Percentiles rank a stretch among this genome's conserved stretches.
Conservation (phyloP, 2,113 vertebrate genomes). For the Corynorhinus townsendii region DNA sequence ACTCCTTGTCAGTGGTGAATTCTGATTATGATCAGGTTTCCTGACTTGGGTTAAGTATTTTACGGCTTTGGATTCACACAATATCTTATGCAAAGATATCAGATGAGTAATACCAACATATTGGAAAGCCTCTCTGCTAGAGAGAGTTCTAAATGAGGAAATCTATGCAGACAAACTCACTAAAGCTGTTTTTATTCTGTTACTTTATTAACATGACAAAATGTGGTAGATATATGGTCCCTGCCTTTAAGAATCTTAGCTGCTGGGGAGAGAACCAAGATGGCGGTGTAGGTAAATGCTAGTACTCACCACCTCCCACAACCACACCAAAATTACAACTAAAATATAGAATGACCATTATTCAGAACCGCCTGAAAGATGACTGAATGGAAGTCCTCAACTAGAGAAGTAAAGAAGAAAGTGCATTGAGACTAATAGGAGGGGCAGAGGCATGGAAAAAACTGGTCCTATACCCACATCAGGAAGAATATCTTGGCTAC, state of each 20-base stretch:
- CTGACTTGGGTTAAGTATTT: background rate
- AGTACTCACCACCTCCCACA: too few species aligned
- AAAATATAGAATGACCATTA: too few species aligned
- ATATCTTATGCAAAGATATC: background rate
- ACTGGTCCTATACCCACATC: too few species aligned
- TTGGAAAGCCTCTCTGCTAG: background rate
- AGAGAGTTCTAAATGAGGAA: slow-evolving; percentile 14
- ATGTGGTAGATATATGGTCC: background rate
- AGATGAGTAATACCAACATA: background rate
- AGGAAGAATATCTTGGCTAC: too few species aligned
- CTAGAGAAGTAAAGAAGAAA: too few species aligned
- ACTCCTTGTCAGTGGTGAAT: background rate
- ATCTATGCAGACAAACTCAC: slow-evolving; percentile 19
- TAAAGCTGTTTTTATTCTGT: slow-evolving; percentile 33
- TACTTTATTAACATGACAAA: slow-evolving; percentile 15
- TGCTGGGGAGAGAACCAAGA: too few species aligned
- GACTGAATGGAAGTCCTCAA: too few species aligned
- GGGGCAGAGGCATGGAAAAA: too few species aligned
- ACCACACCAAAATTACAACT: too few species aligned
- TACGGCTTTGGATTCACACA: background rate
- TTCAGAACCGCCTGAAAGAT: too few species aligned
- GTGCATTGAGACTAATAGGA: too few species aligned
- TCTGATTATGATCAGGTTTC: background rate
- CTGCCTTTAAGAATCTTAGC: slow-evolving; percentile 23
- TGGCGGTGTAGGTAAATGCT: too few species aligned